Conservation (phyloP, 2,113 vertebrate genomes). For the Sinocyclocheilus grahami region DNA sequence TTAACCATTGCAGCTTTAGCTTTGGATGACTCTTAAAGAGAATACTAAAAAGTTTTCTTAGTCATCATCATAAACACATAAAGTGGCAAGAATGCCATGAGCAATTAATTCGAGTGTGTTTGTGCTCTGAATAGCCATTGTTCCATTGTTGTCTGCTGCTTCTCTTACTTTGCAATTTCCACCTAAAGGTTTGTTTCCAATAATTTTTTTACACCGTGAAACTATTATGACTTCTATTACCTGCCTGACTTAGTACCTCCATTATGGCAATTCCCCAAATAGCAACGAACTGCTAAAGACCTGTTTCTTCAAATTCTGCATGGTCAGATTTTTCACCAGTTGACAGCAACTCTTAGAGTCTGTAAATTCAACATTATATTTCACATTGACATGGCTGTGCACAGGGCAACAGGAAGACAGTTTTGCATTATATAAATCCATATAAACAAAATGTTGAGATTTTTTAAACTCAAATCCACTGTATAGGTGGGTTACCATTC, state of each 20-base stretch:
- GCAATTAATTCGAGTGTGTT: neutral
- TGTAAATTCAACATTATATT: conserved; percentile 12
- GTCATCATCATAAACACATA: neutral
- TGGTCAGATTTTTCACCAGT: conserved; percentile 16
- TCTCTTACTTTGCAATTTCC: conserved; percentile 8
- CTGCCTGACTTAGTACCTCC: conserved; percentile 59
- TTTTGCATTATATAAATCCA: neutral
- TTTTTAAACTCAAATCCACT: neutral
- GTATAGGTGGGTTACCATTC: neutral
- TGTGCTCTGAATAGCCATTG: neutral
- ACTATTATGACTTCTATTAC: conserved; percentile 34
- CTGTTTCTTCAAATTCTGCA: conserved; percentile 30
- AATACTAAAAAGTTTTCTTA: neutral
- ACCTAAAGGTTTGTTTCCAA: conserved; percentile 3
- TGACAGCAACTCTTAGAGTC: conserved; percentile 18
- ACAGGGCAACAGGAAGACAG: neutral
- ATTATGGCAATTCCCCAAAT: conserved; percentile 58
- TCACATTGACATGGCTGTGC: neutral
- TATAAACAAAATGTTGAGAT: neutral
- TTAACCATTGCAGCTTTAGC: neutral
- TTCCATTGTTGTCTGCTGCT: conserved; percentile 1
- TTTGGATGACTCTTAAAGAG: neutral
- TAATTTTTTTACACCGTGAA: conserved; percentile 23
- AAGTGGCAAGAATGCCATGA: neutral
- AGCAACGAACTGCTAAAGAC: conserved; percentile 34